Base-by-base conservation (phyloP, 2,888 invertebrate genomes). In the Tetragonisca angustula region DNA sequence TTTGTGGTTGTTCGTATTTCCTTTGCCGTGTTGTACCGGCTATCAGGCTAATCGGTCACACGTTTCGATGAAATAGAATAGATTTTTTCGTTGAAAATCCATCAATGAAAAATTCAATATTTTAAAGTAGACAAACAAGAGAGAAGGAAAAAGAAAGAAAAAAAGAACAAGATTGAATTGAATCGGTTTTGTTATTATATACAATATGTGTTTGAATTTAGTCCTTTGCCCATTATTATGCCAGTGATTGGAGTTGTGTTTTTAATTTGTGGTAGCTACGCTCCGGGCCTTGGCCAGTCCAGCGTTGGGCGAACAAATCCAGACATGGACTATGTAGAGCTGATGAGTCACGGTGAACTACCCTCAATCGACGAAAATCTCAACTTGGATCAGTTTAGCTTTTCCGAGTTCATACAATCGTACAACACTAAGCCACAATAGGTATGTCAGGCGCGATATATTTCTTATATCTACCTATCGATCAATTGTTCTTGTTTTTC, bases 161-260 rank as follows among this genome's bases (percentile, higher is more conserved):
- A 59, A n/a, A 32, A 36, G 27, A 49, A 49, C 24, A 50, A 54
- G 27, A 4, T 67, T 50, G 36, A 32, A 56, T 19, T 19, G 49
- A 79, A 54, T 73, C 49, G 32, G 27, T 72, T 49, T 21, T 36
- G 15, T 21, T 32, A 75, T 21, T 49, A 70, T 80, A 17, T 24
- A n/a, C 67, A 72, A 69, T 75, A 56, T 27, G 27, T 81, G 36
- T 61, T 85, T 77, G 43, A 71, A 76, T 72, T 72, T 83, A 79
- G 72, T 65, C 54, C 52, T 59, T 69, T 80, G 61, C 76, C 61
- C 59, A 78, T 80, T 83, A 77, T 68, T 71, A 84, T 94, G 94
- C 94, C 94, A 94, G 94, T 94, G 94, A 94, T 94, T 94, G 94
- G 94, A 90, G 94, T 94, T 94, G 94, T 94, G 94, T 93, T 94